These are phyloP conservation scores for Epinotia nisella DNA, from an alignment of 2,888 invertebrate species.

Conservation along the genomic window DNA sequence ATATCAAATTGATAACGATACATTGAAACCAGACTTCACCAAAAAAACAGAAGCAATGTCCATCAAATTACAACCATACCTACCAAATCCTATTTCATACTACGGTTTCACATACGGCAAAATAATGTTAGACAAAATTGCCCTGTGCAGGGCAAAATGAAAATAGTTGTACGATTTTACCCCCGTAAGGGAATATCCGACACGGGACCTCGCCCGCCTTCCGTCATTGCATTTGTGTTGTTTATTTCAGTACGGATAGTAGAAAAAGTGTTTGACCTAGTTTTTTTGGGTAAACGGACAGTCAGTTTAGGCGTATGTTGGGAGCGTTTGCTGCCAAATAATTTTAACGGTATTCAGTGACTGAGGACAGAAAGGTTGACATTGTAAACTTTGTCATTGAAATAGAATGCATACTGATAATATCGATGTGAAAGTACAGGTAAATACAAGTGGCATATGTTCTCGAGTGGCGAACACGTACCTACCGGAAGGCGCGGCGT, in stretches of 20 bases:
- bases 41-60: too few relatives aligned
- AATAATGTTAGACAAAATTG: slow-evolving; percentile 33
- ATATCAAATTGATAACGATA: too few relatives aligned
- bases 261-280: slow-evolving; percentile 31
- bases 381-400: too few relatives aligned
- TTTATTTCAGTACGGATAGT: slow-evolving; percentile 34
- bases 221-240: background rate
- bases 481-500: too few relatives aligned
- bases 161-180: slow-evolving; percentile 11
- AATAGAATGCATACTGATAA: too few relatives aligned
- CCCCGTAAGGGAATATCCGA: background rate
- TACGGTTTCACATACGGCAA: slow-evolving; percentile 13
- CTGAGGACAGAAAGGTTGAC: too few relatives aligned
- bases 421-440: too few relatives aligned
- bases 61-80: slow-evolving; percentile 16
- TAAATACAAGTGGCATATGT: too few relatives aligned
- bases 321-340: background rate
- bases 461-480: too few relatives aligned
- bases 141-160: slow-evolving; percentile 17
- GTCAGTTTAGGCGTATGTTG: slow-evolving; percentile 21
- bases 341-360: too few relatives aligned
- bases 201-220: background rate
- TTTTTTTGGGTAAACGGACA: slow-evolving; percentile 24
- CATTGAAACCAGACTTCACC: background rate
- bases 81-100: slow-evolving; percentile 1